Base-by-base conservation (phyloP, 2,888 invertebrate species). In the Pemphredon lugubris region DNA sequence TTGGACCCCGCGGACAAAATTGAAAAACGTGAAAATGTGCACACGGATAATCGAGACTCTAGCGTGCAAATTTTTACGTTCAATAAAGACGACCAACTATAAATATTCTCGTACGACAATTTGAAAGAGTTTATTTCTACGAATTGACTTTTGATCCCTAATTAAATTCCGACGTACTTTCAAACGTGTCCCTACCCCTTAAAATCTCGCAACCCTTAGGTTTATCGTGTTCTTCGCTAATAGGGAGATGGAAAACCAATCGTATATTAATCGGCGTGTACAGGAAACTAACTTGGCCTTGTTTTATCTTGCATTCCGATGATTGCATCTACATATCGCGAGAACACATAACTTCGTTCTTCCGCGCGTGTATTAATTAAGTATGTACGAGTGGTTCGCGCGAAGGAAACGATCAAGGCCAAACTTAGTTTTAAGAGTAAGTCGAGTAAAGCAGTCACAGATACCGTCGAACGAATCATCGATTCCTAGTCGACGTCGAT, bases 281-380 rank as follows among this genome's bases (percentile, higher is more conserved):
- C 78, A 78, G 81, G 81, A 81, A 81, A 77, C 77, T 72, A 76
- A 66, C 74, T 76, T 75, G 78, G 79, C 81, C 81, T 81, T 75
- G 81, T 77, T 75, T 78, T 78, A 80, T 76, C 78, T 69, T 67
- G 81, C 78, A 81, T 81, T 81, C 74, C 73, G 81, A 81, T 78
- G 72, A 73, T 70, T 59, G 50, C 78, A 69, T 75, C 67, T 67
- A 58, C 60, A 69, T 71, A 67, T 48, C 74, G 67, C 71, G 73
- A 65, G 67, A 69, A 67, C 64, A 54, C 59, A 34, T 47, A 59
- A 51, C 75, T 77, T 45, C 34, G 48, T 20, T 60, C 60, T 54
- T 50, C 53, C 58, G 67, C 55, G 50, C 34, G 64, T 39, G 44
- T 65, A 63, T 74, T 76, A 78, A 80, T 80, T 72, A 76, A 73